phyloP scores from a whole-genome alignment of 2,888 invertebrate genomes.

The Spilosoma lubricipeda region DNA sequence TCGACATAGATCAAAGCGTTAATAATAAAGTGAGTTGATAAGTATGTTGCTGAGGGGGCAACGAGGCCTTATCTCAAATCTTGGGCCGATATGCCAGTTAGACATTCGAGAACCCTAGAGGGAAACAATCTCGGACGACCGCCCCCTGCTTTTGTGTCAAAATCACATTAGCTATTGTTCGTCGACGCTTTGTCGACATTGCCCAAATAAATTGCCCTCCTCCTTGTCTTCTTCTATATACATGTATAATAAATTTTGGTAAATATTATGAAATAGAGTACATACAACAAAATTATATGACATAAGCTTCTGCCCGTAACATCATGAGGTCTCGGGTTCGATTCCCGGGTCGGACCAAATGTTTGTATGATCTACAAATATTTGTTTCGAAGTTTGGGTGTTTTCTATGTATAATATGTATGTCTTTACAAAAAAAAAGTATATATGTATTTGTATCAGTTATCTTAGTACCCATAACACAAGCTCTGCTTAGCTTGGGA shows the following conservation, averaged over 20 bases:
- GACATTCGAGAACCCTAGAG: slow-evolving; percentile 39
- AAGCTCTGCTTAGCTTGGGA: too few relatives aligned
- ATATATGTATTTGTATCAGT: too few relatives aligned
- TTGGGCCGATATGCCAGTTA: slow-evolving; percentile 39
- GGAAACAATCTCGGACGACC: slow-evolving; percentile 41
- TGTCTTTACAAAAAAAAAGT: too few relatives aligned
- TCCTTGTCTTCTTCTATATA: slow-evolving; percentile 24
- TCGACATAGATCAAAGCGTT: slow-evolving; percentile 54
- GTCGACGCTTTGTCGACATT: slow-evolving; percentile 59
- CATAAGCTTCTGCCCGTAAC: too few relatives aligned
- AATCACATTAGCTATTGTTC: slow-evolving; percentile 75
- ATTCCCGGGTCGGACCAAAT: too few relatives aligned
- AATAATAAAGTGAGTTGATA: slow-evolving; percentile 54
- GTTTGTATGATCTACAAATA: too few relatives aligned
- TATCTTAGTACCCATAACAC: too few relatives aligned
- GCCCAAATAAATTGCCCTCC: slow-evolving; percentile 51
- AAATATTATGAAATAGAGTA: not conserved
- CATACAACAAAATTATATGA: not conserved
- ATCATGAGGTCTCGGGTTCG: too few relatives aligned
- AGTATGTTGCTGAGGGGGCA: slow-evolving; percentile 57
- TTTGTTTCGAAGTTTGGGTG: too few relatives aligned
- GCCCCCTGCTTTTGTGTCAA: slow-evolving; percentile 62
- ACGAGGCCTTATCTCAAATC: slow-evolving; percentile 68
- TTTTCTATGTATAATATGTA: too few relatives aligned
- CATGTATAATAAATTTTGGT: slow-evolving; percentile 30